Evolutionary conservation across 64 coral and sea anemone genomes (phyloP).

Genomic region (Dendronephthya gigantea): DNA sequence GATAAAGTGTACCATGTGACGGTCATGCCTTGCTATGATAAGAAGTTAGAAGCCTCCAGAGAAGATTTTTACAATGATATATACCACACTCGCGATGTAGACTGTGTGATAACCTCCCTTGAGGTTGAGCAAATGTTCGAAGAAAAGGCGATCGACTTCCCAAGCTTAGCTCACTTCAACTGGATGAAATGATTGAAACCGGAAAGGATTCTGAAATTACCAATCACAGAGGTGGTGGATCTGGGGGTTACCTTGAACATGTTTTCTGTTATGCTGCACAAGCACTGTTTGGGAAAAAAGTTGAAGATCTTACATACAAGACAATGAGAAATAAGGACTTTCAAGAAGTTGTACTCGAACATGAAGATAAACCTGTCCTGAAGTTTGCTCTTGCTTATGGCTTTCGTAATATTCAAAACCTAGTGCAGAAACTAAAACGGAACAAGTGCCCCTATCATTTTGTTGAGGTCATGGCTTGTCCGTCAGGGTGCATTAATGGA

Average conservation of each 20-base stretch:
- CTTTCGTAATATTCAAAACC: slow-evolving; percentile 96
- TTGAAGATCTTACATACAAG: slow-evolving; percentile 68
- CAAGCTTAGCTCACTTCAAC: slow-evolving; percentile 17
- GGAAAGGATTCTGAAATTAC: slow-evolving; percentile 47
- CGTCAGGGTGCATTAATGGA: slow-evolving; percentile 85
- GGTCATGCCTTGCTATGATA: slow-evolving; percentile 94
- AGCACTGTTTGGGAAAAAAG: slow-evolving; percentile 50
- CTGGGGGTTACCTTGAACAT: slow-evolving; percentile 85
- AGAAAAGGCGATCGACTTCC: slow-evolving; percentile 55
- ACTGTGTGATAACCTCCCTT: slow-evolving; percentile 90
- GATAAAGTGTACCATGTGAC: slow-evolving; percentile 81
- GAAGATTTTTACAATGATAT: slow-evolving; percentile 97
- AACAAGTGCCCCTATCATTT: slow-evolving; percentile 86
- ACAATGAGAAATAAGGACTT: slow-evolving; percentile 89
- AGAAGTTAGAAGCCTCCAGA: slow-evolving; percentile 92
- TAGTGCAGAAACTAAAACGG: slow-evolving; percentile 91
- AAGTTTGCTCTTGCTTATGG: slow-evolving; percentile 98
- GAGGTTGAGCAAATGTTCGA: slow-evolving; percentile 94
- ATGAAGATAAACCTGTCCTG: slow-evolving; percentile 72
- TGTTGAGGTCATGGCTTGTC: slow-evolving; percentile 98
- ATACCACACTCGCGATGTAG: slow-evolving; percentile 87
- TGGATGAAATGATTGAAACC: slow-evolving; percentile 57
- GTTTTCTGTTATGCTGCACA: slow-evolving; percentile 69
- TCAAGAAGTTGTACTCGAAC: slow-evolving; percentile 70
- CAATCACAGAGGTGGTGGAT: slow-evolving; percentile 70